Evolutionary conservation across 2,797 vertebrate genomes (phyloP), one percentile per base, ranked within the genome.

Genomic region (Cuculus canorus): DNA sequence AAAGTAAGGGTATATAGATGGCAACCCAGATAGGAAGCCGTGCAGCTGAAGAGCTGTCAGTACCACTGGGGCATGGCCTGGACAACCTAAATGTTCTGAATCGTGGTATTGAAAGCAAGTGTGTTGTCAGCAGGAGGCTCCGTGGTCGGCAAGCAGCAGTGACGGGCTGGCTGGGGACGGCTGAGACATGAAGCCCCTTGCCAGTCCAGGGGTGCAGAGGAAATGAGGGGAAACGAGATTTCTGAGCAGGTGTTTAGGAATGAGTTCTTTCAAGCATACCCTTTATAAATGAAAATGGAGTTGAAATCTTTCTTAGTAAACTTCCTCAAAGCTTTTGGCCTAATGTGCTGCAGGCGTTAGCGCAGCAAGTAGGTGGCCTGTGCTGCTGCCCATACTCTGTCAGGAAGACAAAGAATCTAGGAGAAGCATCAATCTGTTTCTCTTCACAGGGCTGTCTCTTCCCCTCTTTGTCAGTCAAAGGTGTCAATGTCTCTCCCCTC

Each of bases 391-490:
- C 97, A 91, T 96, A 79, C 23, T 94, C 97, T 98, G 97, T 98
- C 98, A 97, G 80, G 85, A 97, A 97, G 97, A 97, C 96, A 97
- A 97, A 97, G 96, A 96, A 95, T 91, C 93, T 48, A 92, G 96
- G 95, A 96, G 96, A 98, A 96, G 96, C 97, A 96, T 97, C 98
- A 98, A 97, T 97, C 98, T 98, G 98, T 98, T 97, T 96, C 97
- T 97, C 96, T 97, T 98, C 97, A 96, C 97, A 97, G 96, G 96
- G 94, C 97, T 98, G 97, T 98, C 97, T 98, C 97, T 97, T 96
- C 95, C 97, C 96, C 95, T 82, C 94, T 96, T 97, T 97, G 97
- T 97, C 97, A 97, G 95, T 97, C 96, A 97, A 96, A 96, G 97
- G 96, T 97, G 97, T 97, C 97, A 96, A 94, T 96, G 95, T 97